These are phyloP conservation scores for Phaethornis superciliosus DNA, from an alignment of 2,113 vertebrate species.

Conservation along the genomic window DNA sequence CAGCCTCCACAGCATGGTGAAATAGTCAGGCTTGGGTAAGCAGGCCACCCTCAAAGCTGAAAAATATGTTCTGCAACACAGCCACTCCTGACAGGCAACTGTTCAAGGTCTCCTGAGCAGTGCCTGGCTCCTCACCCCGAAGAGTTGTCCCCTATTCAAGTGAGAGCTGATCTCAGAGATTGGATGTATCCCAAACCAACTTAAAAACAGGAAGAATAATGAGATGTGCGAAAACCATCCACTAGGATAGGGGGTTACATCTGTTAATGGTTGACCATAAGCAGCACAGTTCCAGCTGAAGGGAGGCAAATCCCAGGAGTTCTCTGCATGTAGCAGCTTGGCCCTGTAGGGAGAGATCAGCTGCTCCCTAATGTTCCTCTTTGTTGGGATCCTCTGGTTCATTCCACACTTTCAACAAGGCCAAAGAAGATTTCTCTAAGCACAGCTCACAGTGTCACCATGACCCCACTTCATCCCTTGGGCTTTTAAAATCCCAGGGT, in stretches of 20 bases:
- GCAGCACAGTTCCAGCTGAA: not conserved
- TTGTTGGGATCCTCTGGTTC: not conserved
- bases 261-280: not conserved
- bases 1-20: not conserved
- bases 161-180: not conserved
- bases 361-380: not conserved
- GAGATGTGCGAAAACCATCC: not conserved
- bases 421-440: not conserved
- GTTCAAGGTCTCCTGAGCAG: not conserved
- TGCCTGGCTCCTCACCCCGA: not conserved
- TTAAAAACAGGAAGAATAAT: not conserved
- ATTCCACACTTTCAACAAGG: not conserved
- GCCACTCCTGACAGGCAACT: not conserved
- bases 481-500: not conserved
- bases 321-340: not conserved
- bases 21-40: slow-evolving; percentile 22
- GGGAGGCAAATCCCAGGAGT: not conserved
- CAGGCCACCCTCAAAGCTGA: slow-evolving; percentile 36
- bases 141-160: not conserved
- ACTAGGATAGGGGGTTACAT: fast-evolving
- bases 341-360: not conserved
- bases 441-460: not conserved
- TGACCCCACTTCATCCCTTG: not conserved
- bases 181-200: not conserved
- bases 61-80: slow-evolving; percentile 9